phyloP scores from a whole-genome alignment of 2,888 invertebrate genomes.

The Diogma glabrata region DNA sequence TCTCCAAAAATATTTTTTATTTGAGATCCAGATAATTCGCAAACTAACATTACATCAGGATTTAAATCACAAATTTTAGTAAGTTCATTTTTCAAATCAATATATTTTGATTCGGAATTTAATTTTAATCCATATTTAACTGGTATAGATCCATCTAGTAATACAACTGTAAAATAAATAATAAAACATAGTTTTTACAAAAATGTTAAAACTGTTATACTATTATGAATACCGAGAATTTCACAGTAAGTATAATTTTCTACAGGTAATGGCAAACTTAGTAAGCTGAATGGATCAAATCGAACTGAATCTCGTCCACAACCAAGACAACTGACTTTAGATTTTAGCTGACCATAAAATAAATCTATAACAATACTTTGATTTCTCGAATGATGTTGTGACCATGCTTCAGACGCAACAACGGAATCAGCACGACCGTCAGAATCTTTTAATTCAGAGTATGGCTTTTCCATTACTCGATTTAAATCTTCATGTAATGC shows the following conservation, averaged over 20 bases:
- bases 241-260: constrained; percentile 72
- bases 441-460: constrained; percentile 61
- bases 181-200: constrained; percentile 3
- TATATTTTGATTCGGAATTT: constrained; percentile 69
- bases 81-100: constrained; percentile 62
- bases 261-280: constrained; percentile 82
- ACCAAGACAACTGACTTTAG: constrained; percentile 67
- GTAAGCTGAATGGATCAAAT: constrained; percentile 86
- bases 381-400: constrained; percentile 68
- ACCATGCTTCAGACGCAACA: constrained; percentile 69
- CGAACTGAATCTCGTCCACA: constrained; percentile 76
- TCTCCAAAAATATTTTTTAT: constrained; percentile 49
- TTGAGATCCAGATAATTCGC: constrained; percentile 58
- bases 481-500: constrained; percentile 87
- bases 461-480: constrained; percentile 59
- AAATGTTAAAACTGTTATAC: constrained; percentile 21
- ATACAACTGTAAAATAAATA: constrained; percentile 44
- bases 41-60: constrained; percentile 52
- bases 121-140: constrained; percentile 74
- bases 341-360: constrained; percentile 87
- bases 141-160: constrained; percentile 72
- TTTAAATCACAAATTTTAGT: constrained; percentile 49
- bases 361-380: constrained; percentile 79
- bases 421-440: constrained; percentile 64
- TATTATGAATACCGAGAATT: constrained; percentile 62